phyloP scores from a whole-genome alignment of 2,888 invertebrate species.

The Molorchus minor region DNA sequence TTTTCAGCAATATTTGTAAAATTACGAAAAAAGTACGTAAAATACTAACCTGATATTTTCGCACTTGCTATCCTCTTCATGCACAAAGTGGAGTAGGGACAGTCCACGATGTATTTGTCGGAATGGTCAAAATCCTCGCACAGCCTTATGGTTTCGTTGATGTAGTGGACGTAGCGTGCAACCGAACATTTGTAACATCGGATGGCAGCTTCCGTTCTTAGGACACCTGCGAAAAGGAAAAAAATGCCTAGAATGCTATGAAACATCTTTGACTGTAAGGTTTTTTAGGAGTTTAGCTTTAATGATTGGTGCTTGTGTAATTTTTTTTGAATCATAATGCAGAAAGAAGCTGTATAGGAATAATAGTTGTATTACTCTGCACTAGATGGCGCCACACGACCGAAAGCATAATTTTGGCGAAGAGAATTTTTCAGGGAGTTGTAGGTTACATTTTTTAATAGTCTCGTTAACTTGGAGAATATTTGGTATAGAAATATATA shows the following conservation, averaged over 20 bases:
- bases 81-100: constrained; percentile 85
- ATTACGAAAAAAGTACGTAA: neutral
- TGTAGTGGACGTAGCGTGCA: constrained; percentile 67
- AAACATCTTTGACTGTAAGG: no score
- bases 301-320: no score
- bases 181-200: constrained; percentile 81
- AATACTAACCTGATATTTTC: constrained; percentile 71
- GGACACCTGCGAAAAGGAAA: constrained; percentile 39
- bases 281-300: no score
- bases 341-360: no score
- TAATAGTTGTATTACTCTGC: no score
- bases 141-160: constrained; percentile 71
- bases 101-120: constrained; percentile 74
- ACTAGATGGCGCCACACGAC: no score
- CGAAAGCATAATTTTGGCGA: no score
- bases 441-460: no score
- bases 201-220: constrained; percentile 55
- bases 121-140: constrained; percentile 82
- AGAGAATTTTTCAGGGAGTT: no score
- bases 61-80: constrained; percentile 77
- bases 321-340: no score
- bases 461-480: no score
- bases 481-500: no score
- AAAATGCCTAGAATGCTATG: neutral
- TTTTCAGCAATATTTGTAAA: neutral